phyloP scores from a whole-genome alignment of 2,797 vertebrate genomes.

The Malacoctenus gilli region DNA sequence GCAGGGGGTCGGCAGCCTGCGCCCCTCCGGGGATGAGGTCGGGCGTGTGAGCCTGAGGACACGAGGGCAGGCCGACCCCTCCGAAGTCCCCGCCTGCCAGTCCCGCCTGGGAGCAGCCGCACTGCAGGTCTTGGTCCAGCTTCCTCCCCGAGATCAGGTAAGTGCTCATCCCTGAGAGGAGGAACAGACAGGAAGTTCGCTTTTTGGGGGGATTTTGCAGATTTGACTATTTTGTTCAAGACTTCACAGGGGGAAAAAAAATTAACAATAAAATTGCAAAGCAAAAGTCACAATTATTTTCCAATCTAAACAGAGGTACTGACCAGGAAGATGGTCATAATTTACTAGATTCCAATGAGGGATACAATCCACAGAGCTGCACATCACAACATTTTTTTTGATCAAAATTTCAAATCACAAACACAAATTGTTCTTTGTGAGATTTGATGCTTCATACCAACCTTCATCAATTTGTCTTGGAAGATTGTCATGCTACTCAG shows the following conservation, averaged over 20 bases:
- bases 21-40: conserved; percentile 74
- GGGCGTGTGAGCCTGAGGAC: conserved; percentile 71
- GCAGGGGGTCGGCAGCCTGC: conserved; percentile 52
- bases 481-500: too few species aligned
- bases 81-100: conserved; percentile 78
- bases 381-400: too few species aligned
- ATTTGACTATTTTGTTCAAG: neutral
- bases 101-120: conserved; percentile 84
- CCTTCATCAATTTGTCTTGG: too few species aligned
- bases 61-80: conserved; percentile 57
- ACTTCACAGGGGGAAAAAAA: neutral
- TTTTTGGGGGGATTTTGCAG: too few species aligned
- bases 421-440: too few species aligned
- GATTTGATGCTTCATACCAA: too few species aligned
- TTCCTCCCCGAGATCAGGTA: conserved; percentile 95
- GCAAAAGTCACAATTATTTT: too few species aligned
- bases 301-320: too few species aligned
- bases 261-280: neutral
- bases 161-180: conserved; percentile 88
- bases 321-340: too few species aligned
- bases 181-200: conserved; percentile 7
- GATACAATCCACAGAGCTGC: too few species aligned
- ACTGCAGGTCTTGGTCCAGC: conserved; percentile 82
- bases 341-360: too few species aligned
- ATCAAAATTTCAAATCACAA: too few species aligned